Base-by-base conservation (phyloP, 1,140 invertebrate genomes). In the Cydia pomonella region DNA sequence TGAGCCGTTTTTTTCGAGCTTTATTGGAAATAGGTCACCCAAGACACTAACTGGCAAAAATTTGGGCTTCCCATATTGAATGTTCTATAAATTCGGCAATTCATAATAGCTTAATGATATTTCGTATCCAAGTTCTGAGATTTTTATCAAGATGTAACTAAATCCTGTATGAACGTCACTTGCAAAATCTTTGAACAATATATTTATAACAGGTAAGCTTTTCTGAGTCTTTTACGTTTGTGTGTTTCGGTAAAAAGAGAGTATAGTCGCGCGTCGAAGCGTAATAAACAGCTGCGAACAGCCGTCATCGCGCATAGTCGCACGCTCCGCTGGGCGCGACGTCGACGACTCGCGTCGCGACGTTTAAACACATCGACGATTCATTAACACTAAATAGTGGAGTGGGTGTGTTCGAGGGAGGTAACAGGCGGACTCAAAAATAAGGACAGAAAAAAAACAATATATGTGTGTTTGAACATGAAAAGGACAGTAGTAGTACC, bases 261-360 rank as follows among this genome's bases (percentile, higher is more conserved):
- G 73, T 10, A 75, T 44, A 50, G 74, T 59, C 53, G 69, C 76
- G 59, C 86, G 82, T 74, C 83, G 77, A 77, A 77, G 84, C 83
- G 89, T 88, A 86, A 90, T 88, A 89, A 91, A 91, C 82, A 80
- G 73, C 77, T 74, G 80, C 59, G 80, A 89, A 80, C 89, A 90
- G 85, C 82, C 82, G 88, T 91, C 89, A 87, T 75, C 80, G 80
- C 86, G 82, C 80, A 87, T 89, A 73, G 76, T 38, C 38, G 25
- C 83, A 84, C 89, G 88, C 82, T 84, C 80, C 77, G 79, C n/a
- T 82, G 83, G 72, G 33, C 77, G 59, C 73, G 73, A 66, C 27
- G 62, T 18, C 73, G 50, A 6, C 25, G 73, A 33, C 18, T 23
- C 53, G 53, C 53, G 53, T 1, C 21, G 21, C 53, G 53, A 25